Evolutionary conservation across 2,113 vertebrate genomes (phyloP).

Genomic region (Brachyistius frenatus): DNA sequence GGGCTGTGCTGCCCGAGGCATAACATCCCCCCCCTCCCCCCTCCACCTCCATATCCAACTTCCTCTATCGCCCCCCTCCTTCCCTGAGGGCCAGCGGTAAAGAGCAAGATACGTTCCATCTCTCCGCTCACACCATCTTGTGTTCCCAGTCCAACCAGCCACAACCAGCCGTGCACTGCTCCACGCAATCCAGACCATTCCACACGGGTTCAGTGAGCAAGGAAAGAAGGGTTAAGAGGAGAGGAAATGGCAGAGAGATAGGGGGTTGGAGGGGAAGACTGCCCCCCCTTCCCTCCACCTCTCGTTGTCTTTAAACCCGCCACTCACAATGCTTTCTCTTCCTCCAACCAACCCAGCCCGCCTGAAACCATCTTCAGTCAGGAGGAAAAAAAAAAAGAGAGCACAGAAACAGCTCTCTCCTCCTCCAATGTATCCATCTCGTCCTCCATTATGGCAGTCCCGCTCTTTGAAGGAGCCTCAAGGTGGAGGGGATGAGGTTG

Average conservation of each 20-base stretch:
- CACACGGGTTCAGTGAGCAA: constrained; percentile 45
- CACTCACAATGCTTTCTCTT: constrained; percentile 35
- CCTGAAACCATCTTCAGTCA: constrained; percentile 46
- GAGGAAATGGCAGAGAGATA: constrained; percentile 4
- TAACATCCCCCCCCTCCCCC: constrained; percentile 27
- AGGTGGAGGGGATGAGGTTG: constrained; percentile 9
- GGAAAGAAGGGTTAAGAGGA: constrained; percentile 43
- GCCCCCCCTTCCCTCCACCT: not conserved
- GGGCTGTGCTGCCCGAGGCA: constrained; percentile 56
- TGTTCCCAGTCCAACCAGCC: constrained; percentile 44
- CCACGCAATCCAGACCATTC: constrained; percentile 38
- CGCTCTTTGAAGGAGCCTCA: constrained; percentile 19
- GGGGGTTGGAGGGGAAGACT: not conserved
- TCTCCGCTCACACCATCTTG: constrained; percentile 47
- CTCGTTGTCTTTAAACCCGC: constrained; percentile 13
- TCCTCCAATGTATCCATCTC: constrained; percentile 4
- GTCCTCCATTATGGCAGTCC: constrained; percentile 53
- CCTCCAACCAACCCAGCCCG: constrained; percentile 30
- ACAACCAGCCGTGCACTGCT: constrained; percentile 27
- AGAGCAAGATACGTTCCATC: constrained; percentile 68
- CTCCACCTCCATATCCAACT: constrained; percentile 38
- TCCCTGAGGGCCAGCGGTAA: constrained; percentile 61
- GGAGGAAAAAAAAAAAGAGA: constrained; percentile 13
- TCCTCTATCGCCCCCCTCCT: constrained; percentile 26
- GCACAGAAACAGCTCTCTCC: constrained; percentile 4